Conservation (phyloP, 2,888 invertebrate species). For the Leptopilina myrica region DNA sequence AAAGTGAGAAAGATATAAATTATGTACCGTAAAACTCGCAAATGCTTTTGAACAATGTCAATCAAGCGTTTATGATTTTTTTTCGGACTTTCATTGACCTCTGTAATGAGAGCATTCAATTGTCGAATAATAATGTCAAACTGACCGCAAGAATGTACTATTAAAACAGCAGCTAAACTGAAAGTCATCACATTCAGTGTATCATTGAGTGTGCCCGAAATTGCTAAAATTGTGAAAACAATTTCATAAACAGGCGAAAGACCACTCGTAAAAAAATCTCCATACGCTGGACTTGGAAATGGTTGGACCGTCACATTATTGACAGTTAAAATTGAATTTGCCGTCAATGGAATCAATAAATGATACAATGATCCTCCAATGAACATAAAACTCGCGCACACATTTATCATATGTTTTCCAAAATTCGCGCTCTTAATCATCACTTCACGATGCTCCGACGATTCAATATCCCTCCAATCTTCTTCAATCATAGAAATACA, state of each 20-base stretch:
- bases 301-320: conserved; percentile 38
- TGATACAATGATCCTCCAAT: conserved; percentile 47
- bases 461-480: conserved; percentile 39
- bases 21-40: conserved; percentile 42
- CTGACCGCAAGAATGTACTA: conserved; percentile 47
- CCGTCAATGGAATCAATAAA: conserved; percentile 42
- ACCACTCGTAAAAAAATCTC: conserved; percentile 37
- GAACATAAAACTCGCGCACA: conserved; percentile 50
- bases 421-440: conserved; percentile 46
- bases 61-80: conserved; percentile 40
- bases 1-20: too few species aligned
- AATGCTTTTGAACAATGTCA: conserved; percentile 40
- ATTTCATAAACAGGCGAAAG: conserved; percentile 45
- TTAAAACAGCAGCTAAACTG: conserved; percentile 47
- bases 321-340: conserved; percentile 3
- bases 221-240: conserved; percentile 40
- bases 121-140: conserved; percentile 44
- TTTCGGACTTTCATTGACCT: neutral
- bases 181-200: conserved; percentile 47
- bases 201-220: conserved; percentile 45
- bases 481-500: conserved; percentile 42
- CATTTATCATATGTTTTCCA: conserved; percentile 37
- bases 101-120: conserved; percentile 42
- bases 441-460: conserved; percentile 10
- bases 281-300: conserved; percentile 45